Evolutionary conservation across 2,888 invertebrate species (phyloP).

Genomic region (Aplocera efformata): DNA sequence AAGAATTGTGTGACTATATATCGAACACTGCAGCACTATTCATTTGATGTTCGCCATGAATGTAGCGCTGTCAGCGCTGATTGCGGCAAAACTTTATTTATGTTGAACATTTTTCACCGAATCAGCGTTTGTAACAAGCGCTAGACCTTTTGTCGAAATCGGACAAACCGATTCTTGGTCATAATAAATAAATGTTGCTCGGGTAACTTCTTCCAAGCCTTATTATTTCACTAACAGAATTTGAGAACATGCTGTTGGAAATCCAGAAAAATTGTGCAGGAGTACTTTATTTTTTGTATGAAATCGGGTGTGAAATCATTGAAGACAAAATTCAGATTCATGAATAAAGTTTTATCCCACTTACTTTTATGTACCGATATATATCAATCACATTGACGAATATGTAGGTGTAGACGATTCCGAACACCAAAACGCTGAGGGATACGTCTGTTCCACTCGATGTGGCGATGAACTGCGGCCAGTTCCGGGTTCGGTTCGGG

Average conservation of each 20-base stretch:
- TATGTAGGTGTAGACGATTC: conserved; percentile 56
- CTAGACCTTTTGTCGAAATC: background rate
- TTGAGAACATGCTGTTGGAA: too few species aligned
- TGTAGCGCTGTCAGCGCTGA: conserved; percentile 15
- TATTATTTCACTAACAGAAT: too few species aligned
- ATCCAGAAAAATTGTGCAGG: too few species aligned
- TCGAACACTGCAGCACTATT: conserved; percentile 17
- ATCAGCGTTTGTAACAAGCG: background rate
- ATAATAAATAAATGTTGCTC: too few species aligned
- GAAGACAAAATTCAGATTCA: too few species aligned
- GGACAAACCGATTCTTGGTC: too few species aligned
- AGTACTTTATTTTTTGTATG: too few species aligned
- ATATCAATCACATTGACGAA: conserved; percentile 48
- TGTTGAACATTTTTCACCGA: conserved; percentile 3
- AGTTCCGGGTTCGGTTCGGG: conserved; percentile 45
- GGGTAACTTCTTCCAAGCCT: too few species aligned
- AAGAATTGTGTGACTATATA: conserved; percentile 20
- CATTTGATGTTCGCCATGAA: conserved; percentile 14
- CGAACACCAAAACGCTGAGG: conserved; percentile 68
- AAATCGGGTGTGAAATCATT: too few species aligned
- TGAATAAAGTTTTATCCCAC: conserved; percentile 1
- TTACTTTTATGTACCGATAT: conserved; percentile 60
- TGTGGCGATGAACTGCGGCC: conserved; percentile 64
- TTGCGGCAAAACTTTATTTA: conserved; percentile 10
- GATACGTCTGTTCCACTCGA: conserved; percentile 65